A percentile compares a stretch with the other conserved stretches of the same genome.
These are phyloP conservation scores for Aplysia californica DNA, from an alignment of 1,140 invertebrate genomes.

Conservation along the genomic window DNA sequence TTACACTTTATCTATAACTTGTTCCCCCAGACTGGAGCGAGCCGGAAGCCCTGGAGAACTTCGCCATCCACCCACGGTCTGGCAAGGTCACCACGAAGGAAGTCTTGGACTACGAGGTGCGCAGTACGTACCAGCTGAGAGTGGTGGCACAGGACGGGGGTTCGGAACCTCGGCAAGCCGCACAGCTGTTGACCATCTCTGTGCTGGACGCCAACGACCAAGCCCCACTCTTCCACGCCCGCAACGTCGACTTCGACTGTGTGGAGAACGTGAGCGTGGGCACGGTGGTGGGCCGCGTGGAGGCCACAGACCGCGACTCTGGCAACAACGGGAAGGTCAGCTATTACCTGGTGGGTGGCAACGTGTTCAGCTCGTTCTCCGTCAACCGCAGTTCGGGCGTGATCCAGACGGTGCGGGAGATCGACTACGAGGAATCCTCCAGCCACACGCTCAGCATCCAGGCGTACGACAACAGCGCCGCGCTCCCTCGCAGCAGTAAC, in stretches of 20 bases:
- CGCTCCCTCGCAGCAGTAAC: constrained; percentile 56
- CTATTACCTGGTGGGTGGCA: constrained; percentile 99
- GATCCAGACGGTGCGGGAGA: constrained; percentile 94
- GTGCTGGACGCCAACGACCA: constrained; percentile 64
- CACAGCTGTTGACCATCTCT: constrained; percentile 37
- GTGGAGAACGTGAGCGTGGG: constrained; percentile 94
- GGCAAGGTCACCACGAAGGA: constrained; percentile 89
- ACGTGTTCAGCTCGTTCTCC: constrained; percentile 96
- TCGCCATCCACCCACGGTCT: constrained; percentile 53
- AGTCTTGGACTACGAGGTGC: constrained; percentile 90
- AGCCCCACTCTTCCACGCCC: constrained; percentile 62
- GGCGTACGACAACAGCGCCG: constrained; percentile 57
- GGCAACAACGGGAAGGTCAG: constrained; percentile 99
- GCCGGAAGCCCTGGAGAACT: constrained; percentile 38
- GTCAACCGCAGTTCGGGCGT: constrained; percentile 97
- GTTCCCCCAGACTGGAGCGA: constrained; percentile 47
- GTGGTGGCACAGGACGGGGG: constrained; percentile 21
- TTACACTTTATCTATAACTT: no score
- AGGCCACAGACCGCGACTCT: constrained; percentile 47
- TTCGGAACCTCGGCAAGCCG: constrained; percentile 73
- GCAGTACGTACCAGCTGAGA: constrained; percentile 84
- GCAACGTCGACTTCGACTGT: constrained; percentile 81
- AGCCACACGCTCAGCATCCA: constrained; percentile 66
- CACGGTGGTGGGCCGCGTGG: constrained; percentile 86
- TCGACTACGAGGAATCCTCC: constrained; percentile 89